Base-by-base conservation (phyloP, 2,888 invertebrate species). In the Atethmia centrago region DNA sequence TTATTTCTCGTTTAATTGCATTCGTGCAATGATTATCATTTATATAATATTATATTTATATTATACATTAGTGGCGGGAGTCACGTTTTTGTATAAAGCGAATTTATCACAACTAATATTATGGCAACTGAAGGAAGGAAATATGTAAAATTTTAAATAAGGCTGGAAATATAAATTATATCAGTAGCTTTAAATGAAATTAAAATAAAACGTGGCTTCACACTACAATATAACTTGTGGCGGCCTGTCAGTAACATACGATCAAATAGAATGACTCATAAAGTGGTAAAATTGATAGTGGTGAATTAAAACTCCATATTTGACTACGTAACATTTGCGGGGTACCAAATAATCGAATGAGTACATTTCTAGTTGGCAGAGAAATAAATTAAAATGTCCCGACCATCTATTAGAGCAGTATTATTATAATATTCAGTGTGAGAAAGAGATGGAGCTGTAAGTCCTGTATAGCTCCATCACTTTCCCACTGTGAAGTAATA, bases 1-100 rank as follows among this genome's bases (percentile, higher is more conserved):
- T 91, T 85, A 82, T 90, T 91, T 92, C 65, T 89, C 84, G 76
- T 90, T 88, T 88, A 90, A 87, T 89, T 90, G 91, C 90, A 89
- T 86, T 82, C 86, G 87, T 92, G 92, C 92, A 92, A 92, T 80
- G 10, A 65, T 90, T 88, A 90, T 84, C 89, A 89, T 90, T 87
- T 89, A 87, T 86, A 86, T 87, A 85, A 83, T 84, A 84, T 82
- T 80, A 84, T 73, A 68, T 87, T 87, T 86, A 80, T 83, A 82
- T 82, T 88, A 82, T 87, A 85, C 82, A 86, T 75, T 76, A 74
- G 76, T 87, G 84, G 63, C 81, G 25, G 49, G 25, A 77, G 81
- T 84, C 81, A 77, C 85, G 72, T 71, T 81, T 82, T 79, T 87
- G 74, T 81, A 82, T 78, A 73, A 85, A 80, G 73, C 86, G 89